Evolutionary conservation across 1,140 invertebrate genomes (phyloP), one percentile per base, ranked within the genome.

Genomic region (Heterodera schachtii): DNA sequence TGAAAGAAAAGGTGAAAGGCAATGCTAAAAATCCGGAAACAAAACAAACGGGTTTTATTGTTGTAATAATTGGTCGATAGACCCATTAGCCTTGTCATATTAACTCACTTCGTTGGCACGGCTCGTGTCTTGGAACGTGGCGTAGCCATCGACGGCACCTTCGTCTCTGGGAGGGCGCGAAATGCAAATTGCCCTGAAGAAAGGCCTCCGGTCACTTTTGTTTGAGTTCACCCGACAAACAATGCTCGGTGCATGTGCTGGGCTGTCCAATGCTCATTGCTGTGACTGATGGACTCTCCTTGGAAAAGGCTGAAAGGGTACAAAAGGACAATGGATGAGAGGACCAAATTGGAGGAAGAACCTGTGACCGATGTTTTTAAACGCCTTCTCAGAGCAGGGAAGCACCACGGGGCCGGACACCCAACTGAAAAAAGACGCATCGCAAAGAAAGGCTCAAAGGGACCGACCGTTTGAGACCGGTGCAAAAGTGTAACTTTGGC

Each of bases 391-490:
- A 16, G 44, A 83, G 83, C 81, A 82, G n/a, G 81, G 81, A 73
- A 82, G 66, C 8, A 82, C 64, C 46, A 82, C 81, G 19, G 81
- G 81, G 44, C 81, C 81, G 41, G 81, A 82, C 4, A 73, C 82
- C 80, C 83, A 82, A 44, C 81, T 82, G 21, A 21, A 81, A 75
- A 6, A 19, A 0, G 82, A 43, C 7, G 16, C 3, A 21, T 78
- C 6, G 49, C 8, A 67, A 73, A 79, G 2, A 47, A 44, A 52
- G 13, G 7, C 57, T 21, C 3, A 67, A 73, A 3, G 19, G 5
- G 5, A 16, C 43, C 8, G n/a, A 82, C 81, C 81, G 43, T 73
- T 82, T 83, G 8, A 82, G 46, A 13, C 81, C 81, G 13, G 31
- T 43, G 81, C 81, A 83, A 69, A 82, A 83, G 31, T 47, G 31